These are phyloP conservation scores for Megalurothrips usitatus DNA, from an alignment of 2,888 invertebrate species.

Conservation along the genomic window DNA sequence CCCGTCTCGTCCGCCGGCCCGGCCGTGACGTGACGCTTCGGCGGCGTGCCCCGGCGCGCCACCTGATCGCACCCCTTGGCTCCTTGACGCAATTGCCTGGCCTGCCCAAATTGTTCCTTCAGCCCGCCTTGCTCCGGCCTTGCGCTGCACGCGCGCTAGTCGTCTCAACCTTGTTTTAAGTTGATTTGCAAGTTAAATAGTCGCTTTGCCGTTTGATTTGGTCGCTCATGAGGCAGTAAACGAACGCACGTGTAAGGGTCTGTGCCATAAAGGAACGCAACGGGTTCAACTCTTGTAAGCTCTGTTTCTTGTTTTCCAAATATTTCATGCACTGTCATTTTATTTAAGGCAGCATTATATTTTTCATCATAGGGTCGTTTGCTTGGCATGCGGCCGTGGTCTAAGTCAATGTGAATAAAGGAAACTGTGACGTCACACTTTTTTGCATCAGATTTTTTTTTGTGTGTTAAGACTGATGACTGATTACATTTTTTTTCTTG, in stretches of 20 bases:
- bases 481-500: not conserved
- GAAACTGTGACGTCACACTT: constrained; percentile 11
- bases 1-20: not conserved
- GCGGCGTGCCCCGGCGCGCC: not conserved
- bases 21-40: not conserved
- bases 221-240: constrained; percentile 11
- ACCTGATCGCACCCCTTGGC: constrained; percentile 10
- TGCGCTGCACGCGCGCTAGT: constrained; percentile 6
- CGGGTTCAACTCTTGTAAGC: constrained; percentile 22
- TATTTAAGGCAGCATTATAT: not conserved
- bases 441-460: constrained; percentile 10
- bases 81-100: not conserved
- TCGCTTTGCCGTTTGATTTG: constrained; percentile 12
- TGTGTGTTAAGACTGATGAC: constrained; percentile 25
- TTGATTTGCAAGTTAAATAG: constrained; percentile 23
- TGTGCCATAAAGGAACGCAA: constrained; percentile 23
- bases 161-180: constrained; percentile 16
- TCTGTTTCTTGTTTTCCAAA: not conserved
- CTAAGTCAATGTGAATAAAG: constrained; percentile 18
- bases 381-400: not conserved
- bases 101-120: constrained; percentile 5
- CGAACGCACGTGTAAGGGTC: not conserved
- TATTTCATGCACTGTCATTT: not conserved
- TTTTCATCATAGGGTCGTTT: not conserved
- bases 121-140: not conserved